Base-by-base conservation (phyloP, 1,140 invertebrate species). In the Euwallacea fornicatus region DNA sequence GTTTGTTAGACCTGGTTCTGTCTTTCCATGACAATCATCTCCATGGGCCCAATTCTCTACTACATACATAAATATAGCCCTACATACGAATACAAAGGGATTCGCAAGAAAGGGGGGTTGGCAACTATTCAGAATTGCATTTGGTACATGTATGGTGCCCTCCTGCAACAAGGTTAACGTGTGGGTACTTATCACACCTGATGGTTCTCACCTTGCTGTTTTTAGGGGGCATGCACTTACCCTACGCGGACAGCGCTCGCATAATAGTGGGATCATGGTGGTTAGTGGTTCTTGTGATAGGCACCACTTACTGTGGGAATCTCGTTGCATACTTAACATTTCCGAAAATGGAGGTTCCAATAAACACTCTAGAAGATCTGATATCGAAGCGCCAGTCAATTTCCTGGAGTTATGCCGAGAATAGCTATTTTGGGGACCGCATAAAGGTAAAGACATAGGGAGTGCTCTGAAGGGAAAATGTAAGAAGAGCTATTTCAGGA, bases 311-410 rank as follows among this genome's bases (percentile, higher is more conserved):
- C 82, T 94, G 92, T 47, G 95, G 95, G 7, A 96, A 94, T 82
- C 85, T 98, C 33, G 94, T 97, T 0, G 95, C 95, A 6, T 96
- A 96, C 78, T 85, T 98, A 7, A 97, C 96, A 0, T 97, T 97
- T 79, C 94, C 95, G 0, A 90, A 91, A 80, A 91, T 93, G 77
- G 90, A 94, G 77, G 85, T 86, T 7, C 86, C 92, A 0, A 88
- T 96, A 0, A 88, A 91, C 6, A 90, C 87, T 0, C 79, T 96
- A 0, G 83, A 88, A 7, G 91, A 95, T 76, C 78, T 96, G 0
- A 73, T 93, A 13, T 82, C 82, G 0, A 85, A 88, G 59, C 84
- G 83, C 53, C 82, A 85, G 0, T 83, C 86, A 2, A 84, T 90
- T 10, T 88, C 88, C 0, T 96, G 93, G 91, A 91, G 91, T 2